A percentile compares a stretch with the other conserved stretches of the same genome.
phyloP scores from a whole-genome alignment of 2,888 invertebrate genomes.

The Apamea crenata region DNA sequence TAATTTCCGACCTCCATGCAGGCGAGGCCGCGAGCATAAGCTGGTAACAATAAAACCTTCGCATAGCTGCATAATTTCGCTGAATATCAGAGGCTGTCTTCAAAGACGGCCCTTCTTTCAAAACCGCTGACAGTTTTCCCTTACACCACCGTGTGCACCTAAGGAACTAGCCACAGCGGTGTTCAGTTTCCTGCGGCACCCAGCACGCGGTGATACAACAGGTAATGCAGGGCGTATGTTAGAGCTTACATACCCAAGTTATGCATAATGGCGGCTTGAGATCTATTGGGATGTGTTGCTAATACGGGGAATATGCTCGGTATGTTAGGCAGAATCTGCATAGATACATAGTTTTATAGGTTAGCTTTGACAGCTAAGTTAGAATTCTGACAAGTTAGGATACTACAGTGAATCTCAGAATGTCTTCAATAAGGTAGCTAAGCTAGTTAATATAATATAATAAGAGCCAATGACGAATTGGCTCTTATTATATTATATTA shows the following conservation, averaged over 20 bases:
- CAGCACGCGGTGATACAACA: slow-evolving; percentile 69
- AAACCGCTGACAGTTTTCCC: not conserved
- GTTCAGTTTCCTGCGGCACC: slow-evolving; percentile 72
- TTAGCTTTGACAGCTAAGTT: not conserved
- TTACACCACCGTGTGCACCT: slow-evolving; percentile 11
- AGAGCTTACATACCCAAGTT: slow-evolving; percentile 53
- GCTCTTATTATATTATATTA: too few species aligned
- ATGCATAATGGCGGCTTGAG: slow-evolving; percentile 48
- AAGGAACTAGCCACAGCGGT: slow-evolving; percentile 62
- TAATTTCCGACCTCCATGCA: too few species aligned
- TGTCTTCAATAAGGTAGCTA: not conserved
- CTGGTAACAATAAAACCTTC: too few species aligned
- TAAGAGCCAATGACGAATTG: too few species aligned
- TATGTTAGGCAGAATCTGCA: slow-evolving; percentile 22
- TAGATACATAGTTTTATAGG: slow-evolving; percentile 10
- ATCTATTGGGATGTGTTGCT: slow-evolving; percentile 51
- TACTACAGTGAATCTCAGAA: not conserved
- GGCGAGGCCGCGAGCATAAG: too few species aligned
- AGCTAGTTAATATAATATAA: too few species aligned
- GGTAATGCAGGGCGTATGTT: slow-evolving; percentile 68
- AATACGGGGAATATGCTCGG: slow-evolving; percentile 34
- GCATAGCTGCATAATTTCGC: too few species aligned
- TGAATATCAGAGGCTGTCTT: not conserved
- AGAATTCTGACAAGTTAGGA: not conserved
- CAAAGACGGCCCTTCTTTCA: not conserved